Evolutionary conservation across 2,113 vertebrate species (phyloP).

Genomic region (Hoplias malabaricus): DNA sequence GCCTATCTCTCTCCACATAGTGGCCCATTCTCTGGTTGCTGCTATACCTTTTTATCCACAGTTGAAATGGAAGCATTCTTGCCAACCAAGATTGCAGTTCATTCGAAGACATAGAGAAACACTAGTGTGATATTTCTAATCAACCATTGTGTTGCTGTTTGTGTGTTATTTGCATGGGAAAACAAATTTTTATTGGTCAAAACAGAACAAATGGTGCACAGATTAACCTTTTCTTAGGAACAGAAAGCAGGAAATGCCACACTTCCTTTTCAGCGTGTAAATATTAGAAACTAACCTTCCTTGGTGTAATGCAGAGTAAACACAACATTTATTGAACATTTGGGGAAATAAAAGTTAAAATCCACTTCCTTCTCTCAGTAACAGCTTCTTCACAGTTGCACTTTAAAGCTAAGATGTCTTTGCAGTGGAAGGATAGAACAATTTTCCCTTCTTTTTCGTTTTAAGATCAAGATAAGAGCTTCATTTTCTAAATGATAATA

Average conservation of each 20-base stretch:
- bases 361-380: no score
- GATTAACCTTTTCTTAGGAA: not conserved
- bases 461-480: no score
- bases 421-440: no score
- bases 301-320: no score
- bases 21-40: slow-evolving; percentile 65
- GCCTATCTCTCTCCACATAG: slow-evolving; percentile 68
- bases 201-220: not conserved
- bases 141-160: slow-evolving; percentile 51
- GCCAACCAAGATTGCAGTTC: slow-evolving; percentile 73
- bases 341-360: no score
- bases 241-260: not conserved
- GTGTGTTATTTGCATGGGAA: not conserved
- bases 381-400: no score
- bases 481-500: no score
- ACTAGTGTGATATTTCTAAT: slow-evolving; percentile 69
- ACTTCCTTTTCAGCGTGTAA: no score
- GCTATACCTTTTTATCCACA: slow-evolving; percentile 59
- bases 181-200: slow-evolving; percentile 2
- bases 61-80: slow-evolving; percentile 69
- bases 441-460: no score
- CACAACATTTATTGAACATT: no score
- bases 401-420: no score
- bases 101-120: slow-evolving; percentile 51
- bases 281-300: no score